phyloP scores from a whole-genome alignment of 2,113 vertebrate species.

The Odocoileus hemionus region DNA sequence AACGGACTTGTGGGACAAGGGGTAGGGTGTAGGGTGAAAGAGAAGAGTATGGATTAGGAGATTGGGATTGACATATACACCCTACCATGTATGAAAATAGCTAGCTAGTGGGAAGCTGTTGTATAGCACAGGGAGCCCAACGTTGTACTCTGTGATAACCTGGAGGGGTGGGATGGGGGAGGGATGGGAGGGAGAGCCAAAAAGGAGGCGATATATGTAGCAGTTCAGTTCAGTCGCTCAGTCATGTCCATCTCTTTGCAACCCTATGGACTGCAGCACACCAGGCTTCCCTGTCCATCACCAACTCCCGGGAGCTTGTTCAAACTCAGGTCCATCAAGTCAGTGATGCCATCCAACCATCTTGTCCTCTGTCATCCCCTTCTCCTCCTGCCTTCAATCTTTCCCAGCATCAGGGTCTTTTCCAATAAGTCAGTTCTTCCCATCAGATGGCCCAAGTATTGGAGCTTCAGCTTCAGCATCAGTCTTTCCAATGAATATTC shows the following conservation, averaged over 20 bases:
- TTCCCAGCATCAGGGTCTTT: background rate
- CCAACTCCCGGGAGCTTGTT: background rate
- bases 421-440: background rate
- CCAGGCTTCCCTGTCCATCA: background rate
- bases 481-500: background rate
- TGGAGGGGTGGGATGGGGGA: background rate
- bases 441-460: background rate
- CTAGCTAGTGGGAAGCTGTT: background rate
- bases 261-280: background rate
- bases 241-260: background rate
- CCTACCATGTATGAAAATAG: background rate
- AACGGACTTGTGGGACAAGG: background rate
- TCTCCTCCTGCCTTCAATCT: background rate
- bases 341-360: background rate
- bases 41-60: background rate
- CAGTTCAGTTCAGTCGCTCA: background rate
- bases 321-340: background rate
- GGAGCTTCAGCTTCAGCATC: background rate
- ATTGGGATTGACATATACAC: background rate
- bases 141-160: background rate
- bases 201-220: background rate
- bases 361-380: background rate
- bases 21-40: background rate
- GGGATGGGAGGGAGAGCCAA: background rate
- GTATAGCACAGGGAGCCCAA: background rate